Percentiles rank a stretch among this genome's conserved stretches.
These are phyloP conservation scores for Limnephilus rhombicus DNA, from an alignment of 2,888 invertebrate genomes.

Conservation along the genomic window DNA sequence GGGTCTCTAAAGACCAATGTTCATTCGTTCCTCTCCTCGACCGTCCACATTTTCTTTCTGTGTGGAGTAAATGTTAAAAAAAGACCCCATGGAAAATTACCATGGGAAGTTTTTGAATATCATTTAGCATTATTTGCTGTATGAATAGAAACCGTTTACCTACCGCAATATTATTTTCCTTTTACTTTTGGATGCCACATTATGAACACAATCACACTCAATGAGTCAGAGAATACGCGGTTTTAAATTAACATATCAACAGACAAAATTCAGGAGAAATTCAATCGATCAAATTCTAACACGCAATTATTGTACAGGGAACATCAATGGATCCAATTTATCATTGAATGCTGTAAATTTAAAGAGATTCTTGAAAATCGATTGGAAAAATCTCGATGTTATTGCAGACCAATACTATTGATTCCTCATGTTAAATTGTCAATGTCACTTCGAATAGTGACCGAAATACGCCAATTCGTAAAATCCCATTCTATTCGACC, in stretches of 20 bases:
- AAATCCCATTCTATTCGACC: not conserved
- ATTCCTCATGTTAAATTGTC: not conserved
- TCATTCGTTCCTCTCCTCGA: no score
- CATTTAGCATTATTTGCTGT: not conserved
- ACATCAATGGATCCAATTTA: not conserved
- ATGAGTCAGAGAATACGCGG: not conserved
- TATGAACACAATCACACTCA: not conserved
- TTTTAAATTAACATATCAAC: not conserved
- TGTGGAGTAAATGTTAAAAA: no score
- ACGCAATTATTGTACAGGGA: not conserved
- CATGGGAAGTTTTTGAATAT: not conserved
- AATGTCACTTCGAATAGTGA: not conserved
- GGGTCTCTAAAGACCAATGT: no score
- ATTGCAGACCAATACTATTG: not conserved
- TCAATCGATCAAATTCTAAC: not conserved
- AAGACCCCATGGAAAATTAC: no score
- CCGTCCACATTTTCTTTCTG: no score
- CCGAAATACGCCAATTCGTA: not conserved
- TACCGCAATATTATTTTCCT: rapidly evolving
- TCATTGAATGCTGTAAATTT: not conserved
- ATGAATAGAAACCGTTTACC: not conserved
- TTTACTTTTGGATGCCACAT: not conserved
- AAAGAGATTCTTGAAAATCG: not conserved
- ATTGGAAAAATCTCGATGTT: not conserved
- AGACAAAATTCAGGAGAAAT: not conserved